These are phyloP conservation scores for Cryptocheilus praepositus DNA, from an alignment of 2,888 invertebrate genomes.

Conservation along the genomic window DNA sequence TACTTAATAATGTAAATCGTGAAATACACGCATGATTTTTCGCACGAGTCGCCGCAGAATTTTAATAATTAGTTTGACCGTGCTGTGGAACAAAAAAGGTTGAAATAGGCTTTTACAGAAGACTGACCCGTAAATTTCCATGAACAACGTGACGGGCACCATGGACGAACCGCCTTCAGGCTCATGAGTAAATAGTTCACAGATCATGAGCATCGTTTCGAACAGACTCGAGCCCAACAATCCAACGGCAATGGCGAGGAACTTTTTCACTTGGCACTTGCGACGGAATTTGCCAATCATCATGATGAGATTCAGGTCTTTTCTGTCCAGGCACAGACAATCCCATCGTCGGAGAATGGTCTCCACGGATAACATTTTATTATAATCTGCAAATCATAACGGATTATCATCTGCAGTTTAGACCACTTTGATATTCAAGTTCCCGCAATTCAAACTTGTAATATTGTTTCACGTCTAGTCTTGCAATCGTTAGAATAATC, in stretches of 20 bases:
- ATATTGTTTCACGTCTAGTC: too few relatives aligned
- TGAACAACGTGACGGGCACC: conserved; percentile 81
- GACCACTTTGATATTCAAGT: too few relatives aligned
- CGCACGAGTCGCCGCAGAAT: too few relatives aligned
- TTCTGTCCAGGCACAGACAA: conserved; percentile 80
- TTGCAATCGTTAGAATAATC: too few relatives aligned
- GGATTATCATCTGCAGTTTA: too few relatives aligned
- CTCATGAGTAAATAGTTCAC: conserved; percentile 88
- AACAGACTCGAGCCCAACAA: conserved; percentile 83
- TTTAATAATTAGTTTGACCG: too few relatives aligned
- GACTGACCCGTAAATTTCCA: conserved; percentile 75
- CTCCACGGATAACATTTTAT: conserved; percentile 65
- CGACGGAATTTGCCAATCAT: conserved; percentile 83
- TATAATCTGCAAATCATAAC: conserved; percentile 59
- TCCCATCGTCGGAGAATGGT: conserved; percentile 78
- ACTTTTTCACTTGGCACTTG: conserved; percentile 83
- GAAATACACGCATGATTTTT: too few relatives aligned
- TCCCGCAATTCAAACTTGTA: too few relatives aligned
- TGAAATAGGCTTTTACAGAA: too few relatives aligned
- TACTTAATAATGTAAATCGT: too few relatives aligned
- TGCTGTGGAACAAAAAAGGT: too few relatives aligned
- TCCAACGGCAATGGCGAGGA: conserved; percentile 85
- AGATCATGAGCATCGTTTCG: conserved; percentile 87
- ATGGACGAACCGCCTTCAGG: conserved; percentile 89
- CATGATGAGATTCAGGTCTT: conserved; percentile 82